Evolutionary conservation across 2,888 invertebrate species (phyloP).

Genomic region (Onthophagus sagittarius): DNA sequence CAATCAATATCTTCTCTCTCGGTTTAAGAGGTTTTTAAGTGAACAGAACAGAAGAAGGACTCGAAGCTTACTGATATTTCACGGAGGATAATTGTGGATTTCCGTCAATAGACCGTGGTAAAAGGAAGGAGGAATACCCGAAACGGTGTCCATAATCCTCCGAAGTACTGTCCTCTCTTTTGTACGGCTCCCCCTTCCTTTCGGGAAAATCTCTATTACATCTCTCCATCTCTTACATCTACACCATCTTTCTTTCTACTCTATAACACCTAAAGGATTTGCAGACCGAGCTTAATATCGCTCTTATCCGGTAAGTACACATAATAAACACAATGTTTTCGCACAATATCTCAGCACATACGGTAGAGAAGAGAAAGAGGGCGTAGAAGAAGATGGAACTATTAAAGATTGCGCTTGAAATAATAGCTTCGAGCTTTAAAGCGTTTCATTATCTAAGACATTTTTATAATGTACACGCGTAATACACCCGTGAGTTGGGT

Average conservation of each 20-base stretch:
- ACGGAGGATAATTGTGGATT: slow-evolving; percentile 42
- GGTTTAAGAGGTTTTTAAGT: slow-evolving; percentile 32
- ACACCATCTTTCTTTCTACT: slow-evolving; percentile 26
- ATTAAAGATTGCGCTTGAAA: no score
- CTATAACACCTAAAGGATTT: slow-evolving; percentile 28
- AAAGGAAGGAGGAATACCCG: slow-evolving; percentile 15
- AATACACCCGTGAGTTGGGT: neutral
- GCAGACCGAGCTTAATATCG: slow-evolving; percentile 16
- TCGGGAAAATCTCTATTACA: slow-evolving; percentile 20
- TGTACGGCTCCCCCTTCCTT: neutral
- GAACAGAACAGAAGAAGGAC: slow-evolving; percentile 31
- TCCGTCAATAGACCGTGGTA: slow-evolving; percentile 39
- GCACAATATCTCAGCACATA: slow-evolving; percentile 8
- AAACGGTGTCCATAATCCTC: slow-evolving; percentile 22
- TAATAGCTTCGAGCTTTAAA: no score
- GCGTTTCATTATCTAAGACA: neutral
- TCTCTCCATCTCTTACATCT: slow-evolving; percentile 23
- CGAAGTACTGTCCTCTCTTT: slow-evolving; percentile 21
- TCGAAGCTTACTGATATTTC: slow-evolving; percentile 46
- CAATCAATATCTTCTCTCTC: slow-evolving; percentile 26
- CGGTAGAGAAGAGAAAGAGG: no score
- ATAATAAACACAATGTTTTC: slow-evolving; percentile 31
- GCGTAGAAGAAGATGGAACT: no score
- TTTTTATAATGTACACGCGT: neutral
- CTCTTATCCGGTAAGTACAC: slow-evolving; percentile 30